A percentile compares a stretch with the other conserved stretches of the same genome.
Conservation (phyloP, 2,888 invertebrate genomes). For the Caenorhabditis sinica region DNA sequence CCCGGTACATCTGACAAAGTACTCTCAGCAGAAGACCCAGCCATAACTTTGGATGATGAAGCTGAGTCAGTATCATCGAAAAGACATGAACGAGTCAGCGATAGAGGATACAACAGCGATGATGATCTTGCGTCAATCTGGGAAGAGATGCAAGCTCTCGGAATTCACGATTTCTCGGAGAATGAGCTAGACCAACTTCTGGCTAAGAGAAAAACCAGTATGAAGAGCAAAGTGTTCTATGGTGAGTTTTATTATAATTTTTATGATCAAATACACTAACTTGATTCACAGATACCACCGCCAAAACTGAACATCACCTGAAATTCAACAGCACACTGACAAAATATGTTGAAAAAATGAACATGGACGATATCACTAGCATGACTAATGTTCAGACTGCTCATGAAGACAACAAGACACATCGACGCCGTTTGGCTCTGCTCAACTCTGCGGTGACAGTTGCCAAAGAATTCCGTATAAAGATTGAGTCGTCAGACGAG, state of each 20-base stretch:
- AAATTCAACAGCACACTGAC: not conserved
- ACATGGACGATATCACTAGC: constrained; percentile 13
- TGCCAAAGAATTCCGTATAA: not conserved
- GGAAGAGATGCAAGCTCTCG: not conserved
- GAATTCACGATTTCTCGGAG: not conserved
- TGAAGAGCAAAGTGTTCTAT: constrained; percentile 16
- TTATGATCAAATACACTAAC: not conserved
- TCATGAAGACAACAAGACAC: constrained; percentile 31
- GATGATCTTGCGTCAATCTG: not conserved
- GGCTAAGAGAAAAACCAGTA: not conserved
- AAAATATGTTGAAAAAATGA: not conserved
- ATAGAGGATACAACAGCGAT: not conserved
- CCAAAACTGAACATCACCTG: not conserved
- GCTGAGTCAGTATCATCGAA: not conserved
- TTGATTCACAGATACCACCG: not conserved
- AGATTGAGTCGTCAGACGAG: constrained; percentile 1
- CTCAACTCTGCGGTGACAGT: not conserved
- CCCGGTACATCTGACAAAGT: too few species aligned
- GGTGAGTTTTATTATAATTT: constrained; percentile 7
- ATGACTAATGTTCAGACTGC: constrained; percentile 6
- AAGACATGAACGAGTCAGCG: not conserved
- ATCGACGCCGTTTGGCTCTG: constrained; percentile 8
- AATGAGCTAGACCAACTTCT: not conserved
- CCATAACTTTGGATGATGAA: too few species aligned
- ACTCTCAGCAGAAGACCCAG: too few species aligned